phyloP scores from a whole-genome alignment of 2,797 vertebrate genomes.

The Artibeus lituratus region DNA sequence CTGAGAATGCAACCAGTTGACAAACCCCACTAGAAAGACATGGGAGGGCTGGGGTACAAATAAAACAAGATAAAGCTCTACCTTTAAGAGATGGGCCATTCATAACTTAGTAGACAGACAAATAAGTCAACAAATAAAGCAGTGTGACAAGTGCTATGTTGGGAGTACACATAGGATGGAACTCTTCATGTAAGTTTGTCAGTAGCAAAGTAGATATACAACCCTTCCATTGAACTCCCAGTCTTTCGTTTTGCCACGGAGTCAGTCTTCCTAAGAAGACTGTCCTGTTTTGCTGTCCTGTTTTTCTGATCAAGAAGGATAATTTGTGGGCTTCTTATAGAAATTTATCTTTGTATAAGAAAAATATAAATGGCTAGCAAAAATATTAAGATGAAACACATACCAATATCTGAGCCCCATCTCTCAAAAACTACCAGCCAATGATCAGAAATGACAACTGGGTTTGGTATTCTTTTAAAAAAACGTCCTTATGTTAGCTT shows the following conservation, averaged over 20 bases:
- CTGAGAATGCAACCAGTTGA: not conserved
- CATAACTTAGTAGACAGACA: not conserved
- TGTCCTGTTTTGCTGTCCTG: not conserved
- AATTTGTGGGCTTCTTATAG: not conserved
- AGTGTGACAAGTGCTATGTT: not conserved
- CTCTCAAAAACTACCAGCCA: not conserved
- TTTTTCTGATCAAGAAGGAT: not conserved
- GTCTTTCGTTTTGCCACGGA: not conserved
- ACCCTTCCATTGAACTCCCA: not conserved
- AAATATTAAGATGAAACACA: not conserved
- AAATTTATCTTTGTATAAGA: not conserved
- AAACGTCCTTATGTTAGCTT: not conserved
- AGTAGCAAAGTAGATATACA: not conserved
- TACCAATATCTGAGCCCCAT: not conserved
- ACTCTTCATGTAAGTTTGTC: not conserved
- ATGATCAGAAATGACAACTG: not conserved
- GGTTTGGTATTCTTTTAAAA: not conserved
- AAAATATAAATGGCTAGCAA: not conserved
- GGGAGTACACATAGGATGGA: accelerated
- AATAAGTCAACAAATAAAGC: not conserved
- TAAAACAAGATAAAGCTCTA: not conserved
- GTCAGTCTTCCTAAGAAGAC: not conserved
- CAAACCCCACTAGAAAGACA: not conserved
- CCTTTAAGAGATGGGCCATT: not conserved
- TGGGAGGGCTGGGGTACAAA: not conserved